Evolutionary conservation across 2,888 invertebrate genomes (phyloP).

Genomic region (Ichneumoninae sp.): DNA sequence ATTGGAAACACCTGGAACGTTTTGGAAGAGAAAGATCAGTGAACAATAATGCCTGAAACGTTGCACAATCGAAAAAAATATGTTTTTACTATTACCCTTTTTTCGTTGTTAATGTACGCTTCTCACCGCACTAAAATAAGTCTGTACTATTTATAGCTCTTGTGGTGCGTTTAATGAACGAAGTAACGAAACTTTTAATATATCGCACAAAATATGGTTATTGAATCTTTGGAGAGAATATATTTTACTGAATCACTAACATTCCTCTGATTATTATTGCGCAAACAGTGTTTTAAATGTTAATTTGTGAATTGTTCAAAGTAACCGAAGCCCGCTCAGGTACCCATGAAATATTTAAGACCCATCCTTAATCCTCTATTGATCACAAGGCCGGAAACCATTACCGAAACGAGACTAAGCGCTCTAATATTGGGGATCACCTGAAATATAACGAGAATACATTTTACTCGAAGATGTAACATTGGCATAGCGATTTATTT

Average conservation of each 20-base stretch:
- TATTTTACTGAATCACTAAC: conserved; percentile 18
- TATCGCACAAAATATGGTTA: conserved; percentile 21
- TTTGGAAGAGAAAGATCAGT: neutral
- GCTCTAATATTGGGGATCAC: neutral
- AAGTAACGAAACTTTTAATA: neutral
- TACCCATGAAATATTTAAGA: conserved; percentile 11
- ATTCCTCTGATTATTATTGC: neutral
- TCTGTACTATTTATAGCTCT: neutral
- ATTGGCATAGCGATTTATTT: conserved; percentile 12
- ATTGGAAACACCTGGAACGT: conserved; percentile 4
- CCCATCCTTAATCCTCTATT: conserved; percentile 9
- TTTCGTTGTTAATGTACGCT: conserved; percentile 12
- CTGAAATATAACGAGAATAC: conserved; percentile 9
- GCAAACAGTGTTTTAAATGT: conserved; percentile 1
- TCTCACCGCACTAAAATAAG: neutral
- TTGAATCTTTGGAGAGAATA: conserved; percentile 19
- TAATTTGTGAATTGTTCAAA: conserved; percentile 2
- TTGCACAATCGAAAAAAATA: neutral
- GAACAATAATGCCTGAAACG: neutral
- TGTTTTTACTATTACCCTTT: neutral
- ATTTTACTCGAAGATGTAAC: neutral
- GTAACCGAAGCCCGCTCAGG: conserved; percentile 23
- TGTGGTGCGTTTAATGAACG: neutral
- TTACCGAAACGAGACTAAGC: conserved; percentile 1
- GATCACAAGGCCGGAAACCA: conserved; percentile 21